Conservation (phyloP, 2,888 invertebrate genomes). For the Drosophila diplacantha region DNA sequence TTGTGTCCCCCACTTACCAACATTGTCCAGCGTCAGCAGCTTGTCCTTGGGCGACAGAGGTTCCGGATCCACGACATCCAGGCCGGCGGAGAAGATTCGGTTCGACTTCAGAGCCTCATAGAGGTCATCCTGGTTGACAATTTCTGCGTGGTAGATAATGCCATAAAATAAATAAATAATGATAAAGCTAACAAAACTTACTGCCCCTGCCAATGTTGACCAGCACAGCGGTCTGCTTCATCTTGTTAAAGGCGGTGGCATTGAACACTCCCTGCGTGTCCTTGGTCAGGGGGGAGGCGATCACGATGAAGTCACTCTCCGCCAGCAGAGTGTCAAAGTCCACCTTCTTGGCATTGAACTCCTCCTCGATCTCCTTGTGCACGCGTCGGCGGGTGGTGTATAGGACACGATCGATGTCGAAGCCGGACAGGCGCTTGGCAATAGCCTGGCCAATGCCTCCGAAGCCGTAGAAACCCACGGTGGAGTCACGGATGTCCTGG, state of each 20-base stretch:
- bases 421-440: slow-evolving; percentile 84
- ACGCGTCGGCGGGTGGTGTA: slow-evolving; percentile 85
- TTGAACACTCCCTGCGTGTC: slow-evolving; percentile 85
- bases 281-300: slow-evolving; percentile 82
- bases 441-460: slow-evolving; percentile 88
- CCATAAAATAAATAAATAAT: slow-evolving; percentile 1
- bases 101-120: slow-evolving; percentile 86
- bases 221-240: slow-evolving; percentile 86
- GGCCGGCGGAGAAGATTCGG: slow-evolving; percentile 90
- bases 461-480: slow-evolving; percentile 90
- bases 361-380: slow-evolving; percentile 77
- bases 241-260: slow-evolving; percentile 82
- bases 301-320: slow-evolving; percentile 85
- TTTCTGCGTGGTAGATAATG: slow-evolving; percentile 75
- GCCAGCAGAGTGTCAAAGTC: slow-evolving; percentile 82
- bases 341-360: slow-evolving; percentile 81
- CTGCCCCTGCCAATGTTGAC: slow-evolving; percentile 85
- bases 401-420: slow-evolving; percentile 84
- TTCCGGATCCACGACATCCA: slow-evolving; percentile 95
- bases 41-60: slow-evolving; percentile 89
- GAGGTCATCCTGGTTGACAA: slow-evolving; percentile 90
- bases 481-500: slow-evolving; percentile 85
- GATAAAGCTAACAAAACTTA: slow-evolving; percentile 43
- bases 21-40: slow-evolving; percentile 87
- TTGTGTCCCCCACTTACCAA: slow-evolving; percentile 80